phyloP scores from a whole-genome alignment of 2,797 vertebrate genomes.

The Molossus molossus region DNA sequence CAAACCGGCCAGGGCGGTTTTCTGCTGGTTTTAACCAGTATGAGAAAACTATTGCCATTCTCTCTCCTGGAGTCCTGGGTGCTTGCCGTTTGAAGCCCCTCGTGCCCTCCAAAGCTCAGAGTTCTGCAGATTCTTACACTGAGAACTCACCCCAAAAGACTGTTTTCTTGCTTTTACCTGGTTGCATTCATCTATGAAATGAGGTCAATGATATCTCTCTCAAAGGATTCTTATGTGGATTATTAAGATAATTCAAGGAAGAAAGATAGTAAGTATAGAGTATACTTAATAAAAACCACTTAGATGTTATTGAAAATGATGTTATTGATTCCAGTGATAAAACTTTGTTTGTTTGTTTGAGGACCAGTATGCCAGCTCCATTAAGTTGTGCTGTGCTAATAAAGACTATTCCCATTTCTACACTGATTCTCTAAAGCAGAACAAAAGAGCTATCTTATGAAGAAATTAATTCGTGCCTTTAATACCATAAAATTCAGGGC shows the following conservation, averaged over 20 bases:
- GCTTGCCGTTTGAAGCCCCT: constrained; percentile 8
- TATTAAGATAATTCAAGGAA: constrained; percentile 21
- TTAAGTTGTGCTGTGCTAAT: background rate
- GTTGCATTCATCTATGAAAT: background rate
- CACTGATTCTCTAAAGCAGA: background rate
- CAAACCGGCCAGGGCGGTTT: background rate
- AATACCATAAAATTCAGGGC: constrained; percentile 38
- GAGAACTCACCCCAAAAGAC: background rate
- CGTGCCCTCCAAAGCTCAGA: background rate
- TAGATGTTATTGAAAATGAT: background rate
- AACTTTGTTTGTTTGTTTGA: background rate
- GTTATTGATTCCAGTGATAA: background rate
- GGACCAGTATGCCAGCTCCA: background rate
- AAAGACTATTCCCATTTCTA: background rate
- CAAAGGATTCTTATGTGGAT: background rate
- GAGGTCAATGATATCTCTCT: background rate
- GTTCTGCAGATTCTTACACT: background rate
- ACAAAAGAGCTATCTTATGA: background rate
- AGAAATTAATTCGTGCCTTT: constrained; percentile 15
- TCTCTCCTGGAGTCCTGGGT: background rate
- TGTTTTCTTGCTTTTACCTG: background rate
- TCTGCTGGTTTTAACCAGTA: background rate
- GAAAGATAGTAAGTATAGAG: background rate
- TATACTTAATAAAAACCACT: background rate
- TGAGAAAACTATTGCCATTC: background rate